Conservation (phyloP, 2,113 vertebrate species). For the Pterocles orientalis region DNA sequence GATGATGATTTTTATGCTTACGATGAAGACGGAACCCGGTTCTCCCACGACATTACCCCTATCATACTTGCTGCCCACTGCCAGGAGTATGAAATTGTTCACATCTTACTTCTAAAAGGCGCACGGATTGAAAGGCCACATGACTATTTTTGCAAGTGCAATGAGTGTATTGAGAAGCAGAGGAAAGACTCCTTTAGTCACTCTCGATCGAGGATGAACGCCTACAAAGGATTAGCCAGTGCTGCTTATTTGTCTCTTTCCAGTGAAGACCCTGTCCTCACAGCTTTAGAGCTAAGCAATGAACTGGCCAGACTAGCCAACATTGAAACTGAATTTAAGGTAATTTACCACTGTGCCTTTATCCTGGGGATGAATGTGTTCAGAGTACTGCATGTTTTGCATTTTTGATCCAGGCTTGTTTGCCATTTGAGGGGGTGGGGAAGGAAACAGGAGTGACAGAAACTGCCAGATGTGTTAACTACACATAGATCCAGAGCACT, state of each 20-base stretch:
- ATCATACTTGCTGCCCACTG: conserved; percentile 95
- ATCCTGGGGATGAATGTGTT: background rate
- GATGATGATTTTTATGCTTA: conserved; percentile 97
- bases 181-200: conserved; percentile 93
- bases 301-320: conserved; percentile 95
- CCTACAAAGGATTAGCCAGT: conserved; percentile 95
- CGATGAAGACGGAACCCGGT: conserved; percentile 93
- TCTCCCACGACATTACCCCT: conserved; percentile 94
- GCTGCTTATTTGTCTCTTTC: conserved; percentile 93
- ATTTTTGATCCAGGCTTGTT: background rate
- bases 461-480: background rate
- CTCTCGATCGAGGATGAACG: conserved; percentile 96
- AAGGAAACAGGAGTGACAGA: background rate
- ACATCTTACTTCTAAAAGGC: conserved; percentile 91
- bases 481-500: background rate
- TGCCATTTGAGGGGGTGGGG: background rate
- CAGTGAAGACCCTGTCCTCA: conserved; percentile 95
- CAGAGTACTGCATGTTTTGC: background rate
- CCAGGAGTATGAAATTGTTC: conserved; percentile 97
- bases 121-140: conserved; percentile 94
- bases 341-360: conserved; percentile 65
- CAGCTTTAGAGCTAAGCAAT: conserved; percentile 95
- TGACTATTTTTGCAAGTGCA: conserved; percentile 97
- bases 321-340: conserved; percentile 99
- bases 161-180: conserved; percentile 90